Evolutionary conservation across 37 sponge, comb jelly and placozoan genomes (phyloP), one percentile per base, ranked within the genome.

Genomic region (Agelas oroides): DNA sequence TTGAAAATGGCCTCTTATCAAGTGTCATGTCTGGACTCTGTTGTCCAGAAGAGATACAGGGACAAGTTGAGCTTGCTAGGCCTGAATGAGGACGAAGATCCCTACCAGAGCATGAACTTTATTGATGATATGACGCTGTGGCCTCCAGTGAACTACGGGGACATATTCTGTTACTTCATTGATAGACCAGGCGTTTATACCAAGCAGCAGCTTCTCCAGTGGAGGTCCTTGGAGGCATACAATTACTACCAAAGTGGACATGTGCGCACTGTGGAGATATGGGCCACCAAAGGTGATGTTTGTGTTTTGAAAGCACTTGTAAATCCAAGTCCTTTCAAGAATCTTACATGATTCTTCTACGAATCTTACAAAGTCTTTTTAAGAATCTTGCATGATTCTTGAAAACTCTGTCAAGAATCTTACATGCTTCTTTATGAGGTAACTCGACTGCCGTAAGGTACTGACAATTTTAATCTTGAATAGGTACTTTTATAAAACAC

Each of bases 161-260:
- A 76, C 77, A 59, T 76, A 12, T 40, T 73, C n/a, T n/a, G n/a
- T n/a, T n/a, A n/a, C n/a, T n/a, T n/a, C n/a, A n/a, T n/a, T n/a
- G n/a, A n/a, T n/a, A n/a, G n/a, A n/a, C n/a, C n/a, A n/a, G n/a
- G n/a, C n/a, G n/a, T n/a, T n/a, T n/a, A n/a, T n/a, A n/a, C n/a
- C n/a, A n/a, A n/a, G n/a, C n/a, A n/a, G n/a, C n/a, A n/a, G n/a
- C n/a, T n/a, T n/a, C n/a, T n/a, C 55, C 24, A 23, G 24, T 18
- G 34, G 13, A n/a, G 53, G 38, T 5, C 54, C 25, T 31, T 84
- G 84, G 84, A 84, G 13, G 84, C 75, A 3, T 84, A 84, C 35
- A 84, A 62, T 28, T 85, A 85, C 36, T 85, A 68, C 65, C 13
- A 60, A 61, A 63, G 56, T 53, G 85, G 85, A 1, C 70, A 76